These are phyloP conservation scores for Panzeria rudis DNA, from an alignment of 2,888 invertebrate genomes.

Conservation along the genomic window DNA sequence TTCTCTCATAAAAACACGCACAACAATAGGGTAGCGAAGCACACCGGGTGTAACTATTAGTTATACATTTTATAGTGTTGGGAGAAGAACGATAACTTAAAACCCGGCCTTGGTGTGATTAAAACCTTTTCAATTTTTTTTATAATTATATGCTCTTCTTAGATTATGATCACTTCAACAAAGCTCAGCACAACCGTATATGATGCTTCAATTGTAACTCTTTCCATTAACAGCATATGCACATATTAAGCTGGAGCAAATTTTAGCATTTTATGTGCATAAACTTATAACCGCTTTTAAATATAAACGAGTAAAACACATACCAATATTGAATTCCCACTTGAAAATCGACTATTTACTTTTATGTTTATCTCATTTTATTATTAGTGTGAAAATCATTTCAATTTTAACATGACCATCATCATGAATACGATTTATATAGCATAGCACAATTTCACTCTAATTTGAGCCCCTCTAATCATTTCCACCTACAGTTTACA, in stretches of 20 bases:
- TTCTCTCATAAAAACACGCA: no score
- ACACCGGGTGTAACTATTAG: no score
- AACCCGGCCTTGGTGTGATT: no score
- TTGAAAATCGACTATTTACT: neutral
- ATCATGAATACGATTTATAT: neutral
- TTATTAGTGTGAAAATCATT: neutral
- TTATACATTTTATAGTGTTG: no score
- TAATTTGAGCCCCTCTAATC: neutral
- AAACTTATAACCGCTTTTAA: neutral
- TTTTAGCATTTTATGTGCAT: neutral
- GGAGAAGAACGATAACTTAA: no score
- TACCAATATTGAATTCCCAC: neutral
- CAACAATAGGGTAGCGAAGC: no score
- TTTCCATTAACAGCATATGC: neutral
- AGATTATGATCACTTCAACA: no score
- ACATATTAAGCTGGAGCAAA: neutral
- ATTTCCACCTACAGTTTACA: no score
- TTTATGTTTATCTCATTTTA: neutral
- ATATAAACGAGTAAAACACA: neutral
- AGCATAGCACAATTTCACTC: neutral
- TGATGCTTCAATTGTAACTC: neutral
- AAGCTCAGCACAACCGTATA: no score
- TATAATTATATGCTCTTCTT: no score
- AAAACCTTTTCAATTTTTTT: no score
- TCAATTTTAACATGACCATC: neutral